These are phyloP conservation scores for Bombus breviceps DNA, from an alignment of 1,140 invertebrate species.

Conservation along the genomic window DNA sequence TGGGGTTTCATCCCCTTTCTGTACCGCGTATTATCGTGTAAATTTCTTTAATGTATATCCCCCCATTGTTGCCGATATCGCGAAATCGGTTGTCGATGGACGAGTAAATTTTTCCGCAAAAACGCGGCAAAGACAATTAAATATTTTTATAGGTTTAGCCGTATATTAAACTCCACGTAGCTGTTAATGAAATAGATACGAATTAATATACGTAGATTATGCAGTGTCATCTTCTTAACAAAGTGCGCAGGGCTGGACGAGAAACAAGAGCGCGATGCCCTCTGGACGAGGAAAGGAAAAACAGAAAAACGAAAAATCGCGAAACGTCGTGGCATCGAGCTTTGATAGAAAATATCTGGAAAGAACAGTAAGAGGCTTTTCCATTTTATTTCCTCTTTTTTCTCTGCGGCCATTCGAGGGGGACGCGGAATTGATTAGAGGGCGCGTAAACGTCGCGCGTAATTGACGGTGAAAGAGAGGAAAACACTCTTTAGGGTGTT, in stretches of 20 bases:
- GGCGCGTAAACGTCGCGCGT: constrained; percentile 22
- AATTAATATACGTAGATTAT: neutral
- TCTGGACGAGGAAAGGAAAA: neutral
- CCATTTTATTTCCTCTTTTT: neutral
- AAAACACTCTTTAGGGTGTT: constrained; percentile 48
- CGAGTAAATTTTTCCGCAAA: neutral
- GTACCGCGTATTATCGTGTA: constrained; percentile 32
- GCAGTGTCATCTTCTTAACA: neutral
- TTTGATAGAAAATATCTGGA: constrained; percentile 38
- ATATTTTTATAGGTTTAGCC: neutral
- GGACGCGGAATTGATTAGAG: constrained; percentile 54
- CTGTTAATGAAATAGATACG: neutral
- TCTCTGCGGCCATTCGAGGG: neutral
- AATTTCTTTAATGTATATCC: constrained; percentile 42
- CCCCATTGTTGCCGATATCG: neutral
- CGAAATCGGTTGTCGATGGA: constrained; percentile 4
- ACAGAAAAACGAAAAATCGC: neutral
- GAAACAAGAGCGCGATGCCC: neutral
- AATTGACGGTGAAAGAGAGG: constrained; percentile 34
- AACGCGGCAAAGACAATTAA: neutral
- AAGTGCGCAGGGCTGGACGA: neutral
- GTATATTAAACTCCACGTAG: neutral
- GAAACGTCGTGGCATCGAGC: neutral
- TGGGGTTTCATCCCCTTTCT: no score
- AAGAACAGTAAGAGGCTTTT: constrained; percentile 16